Base-by-base conservation (phyloP, 2,888 invertebrate species). In the Serripes groenlandicus region DNA sequence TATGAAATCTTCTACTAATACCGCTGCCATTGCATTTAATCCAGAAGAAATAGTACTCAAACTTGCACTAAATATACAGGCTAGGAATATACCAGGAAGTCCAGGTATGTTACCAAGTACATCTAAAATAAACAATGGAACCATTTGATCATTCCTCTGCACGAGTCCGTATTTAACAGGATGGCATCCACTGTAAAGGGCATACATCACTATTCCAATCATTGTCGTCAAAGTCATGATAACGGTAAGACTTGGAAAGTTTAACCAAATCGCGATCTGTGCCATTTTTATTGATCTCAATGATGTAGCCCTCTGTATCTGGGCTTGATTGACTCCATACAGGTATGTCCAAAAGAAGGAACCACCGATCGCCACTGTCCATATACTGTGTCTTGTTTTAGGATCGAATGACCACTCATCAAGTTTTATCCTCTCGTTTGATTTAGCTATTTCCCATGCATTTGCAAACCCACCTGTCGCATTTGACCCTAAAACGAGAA, bases 311-410 rank as follows among this genome's bases (percentile, higher is more conserved):
- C 99, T 97, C 94, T 99, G 99, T 37, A 99, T 97, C 78, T 98
- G 98, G 0, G 98, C 97, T 95, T 99, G 99, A 95, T 98, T 98
- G 34, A 98, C 97, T 92, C 98, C 98, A 95, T 98, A 98, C 96
- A 98, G 97, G 72, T 98, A 97, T 75, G 97, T 96, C 98, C 98
- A 98, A 91, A 98, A 98, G 94, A 98, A 97, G n/a, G 97, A 97
- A 1, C 98, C 98, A 26, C 98, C 99, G 83, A 98, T 95, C 11
- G 97, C 93, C 0, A 97, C 96, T 0, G 97, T 96, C 98, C 98
- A 99, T 82, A 98, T 97, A 37, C 97, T 97, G 93, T 98, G 98
- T 0, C 98, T 96, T 0, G 97, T 96, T 0, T 97, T 97, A 0
- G 97, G 98, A 93, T 96, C 96, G 0, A 97, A 96, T 93, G 82